These are phyloP conservation scores for Sigmodon hispidus DNA, from an alignment of 2,113 vertebrate species.

Conservation along the genomic window DNA sequence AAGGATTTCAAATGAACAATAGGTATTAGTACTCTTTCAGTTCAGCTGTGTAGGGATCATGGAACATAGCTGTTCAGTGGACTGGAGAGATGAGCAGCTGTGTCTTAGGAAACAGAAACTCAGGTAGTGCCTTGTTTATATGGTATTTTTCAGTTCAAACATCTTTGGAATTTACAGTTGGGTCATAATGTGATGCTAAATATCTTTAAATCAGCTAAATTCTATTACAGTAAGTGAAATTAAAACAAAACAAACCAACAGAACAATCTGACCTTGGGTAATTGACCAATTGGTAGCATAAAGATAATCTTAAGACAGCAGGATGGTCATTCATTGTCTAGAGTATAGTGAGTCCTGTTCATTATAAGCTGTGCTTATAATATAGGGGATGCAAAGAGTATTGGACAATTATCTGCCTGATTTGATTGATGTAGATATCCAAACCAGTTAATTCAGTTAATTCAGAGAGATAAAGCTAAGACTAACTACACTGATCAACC, in stretches of 20 bases:
- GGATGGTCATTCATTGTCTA: background rate
- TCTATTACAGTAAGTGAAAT: background rate
- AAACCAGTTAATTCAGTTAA: conserved; percentile 68
- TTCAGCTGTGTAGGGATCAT: background rate
- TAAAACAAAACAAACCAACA: conserved; percentile 19
- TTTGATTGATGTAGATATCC: conserved; percentile 61
- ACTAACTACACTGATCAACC: conserved; percentile 70
- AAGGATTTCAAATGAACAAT: conserved; percentile 46
- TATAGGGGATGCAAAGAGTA: conserved; percentile 13
- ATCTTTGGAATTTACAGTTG: background rate
- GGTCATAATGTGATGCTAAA: background rate
- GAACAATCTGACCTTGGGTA: conserved; percentile 41
- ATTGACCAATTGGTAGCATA: background rate
- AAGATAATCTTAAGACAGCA: conserved; percentile 27
- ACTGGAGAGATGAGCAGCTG: background rate
- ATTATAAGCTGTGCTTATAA: conserved; percentile 30
- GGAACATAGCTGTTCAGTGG: conserved; percentile 1
- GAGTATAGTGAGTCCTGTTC: background rate
- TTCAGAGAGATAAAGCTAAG: conserved; percentile 49
- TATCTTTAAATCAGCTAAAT: background rate
- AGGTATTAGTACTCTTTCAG: conserved; percentile 42
- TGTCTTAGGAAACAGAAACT: conserved; percentile 46
- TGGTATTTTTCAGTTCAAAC: conserved; percentile 27
- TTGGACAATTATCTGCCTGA: conserved; percentile 62
- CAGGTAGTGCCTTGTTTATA: background rate